Evolutionary conservation across 2,888 invertebrate genomes (phyloP).

Genomic region (Campoplex nolae): DNA sequence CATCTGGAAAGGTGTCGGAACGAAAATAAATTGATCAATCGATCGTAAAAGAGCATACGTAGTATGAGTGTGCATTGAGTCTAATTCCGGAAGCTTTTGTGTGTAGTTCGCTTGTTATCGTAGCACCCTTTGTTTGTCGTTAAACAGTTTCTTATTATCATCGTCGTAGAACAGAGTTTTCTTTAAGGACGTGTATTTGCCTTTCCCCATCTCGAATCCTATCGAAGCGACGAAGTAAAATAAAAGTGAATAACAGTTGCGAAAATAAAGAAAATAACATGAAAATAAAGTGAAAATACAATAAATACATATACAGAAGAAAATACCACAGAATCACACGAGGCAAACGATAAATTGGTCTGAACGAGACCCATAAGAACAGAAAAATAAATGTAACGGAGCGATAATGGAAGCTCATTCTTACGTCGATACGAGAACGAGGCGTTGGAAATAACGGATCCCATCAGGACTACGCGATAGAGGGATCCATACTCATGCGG

Average conservation of each 20-base stretch:
- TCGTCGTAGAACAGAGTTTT: slow-evolving; percentile 2
- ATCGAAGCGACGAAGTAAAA: not conserved
- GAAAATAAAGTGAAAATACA: not conserved
- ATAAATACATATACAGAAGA: not conserved
- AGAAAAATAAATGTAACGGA: slow-evolving; percentile 39
- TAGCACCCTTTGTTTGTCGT: slow-evolving; percentile 21
- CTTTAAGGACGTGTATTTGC: not conserved
- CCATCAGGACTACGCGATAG: slow-evolving; percentile 6
- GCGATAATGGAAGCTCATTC: slow-evolving; percentile 62
- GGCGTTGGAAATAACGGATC: not conserved
- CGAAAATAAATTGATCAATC: slow-evolving; percentile 44
- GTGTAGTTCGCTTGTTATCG: slow-evolving; percentile 18
- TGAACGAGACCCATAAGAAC: not conserved
- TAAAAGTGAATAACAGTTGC: not conserved
- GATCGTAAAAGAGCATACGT: not conserved
- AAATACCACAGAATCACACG: not conserved
- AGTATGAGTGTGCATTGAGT: not conserved
- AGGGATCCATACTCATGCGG: slow-evolving; percentile 4
- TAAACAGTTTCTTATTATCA: slow-evolving; percentile 16
- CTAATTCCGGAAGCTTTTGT: not conserved
- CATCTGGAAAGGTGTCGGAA: slow-evolving; percentile 27
- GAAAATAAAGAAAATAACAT: slow-evolving; percentile 11
- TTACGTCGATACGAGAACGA: slow-evolving; percentile 14
- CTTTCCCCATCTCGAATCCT: not conserved
- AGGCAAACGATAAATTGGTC: slow-evolving; percentile 42